Evolutionary conservation across 2,797 vertebrate genomes (phyloP), one percentile per base, ranked within the genome.

Genomic region (Heliangelus exortis): DNA sequence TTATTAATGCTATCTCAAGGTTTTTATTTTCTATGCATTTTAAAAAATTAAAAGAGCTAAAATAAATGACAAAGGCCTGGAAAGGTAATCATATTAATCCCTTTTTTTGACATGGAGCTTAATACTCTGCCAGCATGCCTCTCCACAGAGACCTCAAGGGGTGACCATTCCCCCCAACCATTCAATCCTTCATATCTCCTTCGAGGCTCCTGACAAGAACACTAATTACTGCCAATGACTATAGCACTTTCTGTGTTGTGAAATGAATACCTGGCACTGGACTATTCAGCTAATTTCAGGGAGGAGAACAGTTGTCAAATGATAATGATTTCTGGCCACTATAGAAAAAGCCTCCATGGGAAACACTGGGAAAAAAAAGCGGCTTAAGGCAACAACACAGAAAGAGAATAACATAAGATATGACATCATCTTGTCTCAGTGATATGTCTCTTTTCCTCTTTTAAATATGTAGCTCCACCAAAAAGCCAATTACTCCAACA

Each of bases 231-330:
- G 86, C 89, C 93, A 93, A 51, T 0, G 2, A 69, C 0, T 1
- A 72, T 48, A 77, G 81, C 54, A 10, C 39, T 61, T 91, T 69
- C 85, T 75, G 57, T 66, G 84, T 20, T 80, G 83, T 74, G 69
- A 93, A 95, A 95, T 25, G 61, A 71, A 91, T 68, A 93, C 71
- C 87, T 94, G 96, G 90, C 93, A 78, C 15, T 13, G 45, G 57
- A 67, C 55, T 77, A 31, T 15, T 41, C 86, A 87, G 84, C 80
- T 89, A 39, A 34, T 88, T 84, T 88, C 74, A 84, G 83, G 63
- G 28, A 76, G 73, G 66, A 16, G 3, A 93, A 62, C n/a, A 74
- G 39, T 26, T 93, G 92, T 90, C 91, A 93, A 89, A 75, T 6
- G 50, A 75, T 41, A 33, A 26, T 21, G 21, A 91, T 63, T 93